These are phyloP conservation scores for Cathartes aura DNA, from an alignment of 2,113 vertebrate species.

Conservation along the genomic window DNA sequence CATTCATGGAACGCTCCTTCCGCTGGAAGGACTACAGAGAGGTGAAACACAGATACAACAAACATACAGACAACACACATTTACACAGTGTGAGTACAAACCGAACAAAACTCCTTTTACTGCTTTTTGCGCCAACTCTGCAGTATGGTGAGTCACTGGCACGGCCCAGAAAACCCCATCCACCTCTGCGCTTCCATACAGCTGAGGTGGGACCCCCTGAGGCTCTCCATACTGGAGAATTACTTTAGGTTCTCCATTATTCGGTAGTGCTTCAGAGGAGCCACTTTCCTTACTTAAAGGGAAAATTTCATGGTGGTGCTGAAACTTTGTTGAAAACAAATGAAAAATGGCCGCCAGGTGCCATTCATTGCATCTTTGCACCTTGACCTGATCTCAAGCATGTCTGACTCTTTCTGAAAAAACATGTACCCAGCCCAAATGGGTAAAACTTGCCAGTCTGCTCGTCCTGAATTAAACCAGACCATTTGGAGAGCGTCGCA, in stretches of 20 bases:
- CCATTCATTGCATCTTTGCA: neutral
- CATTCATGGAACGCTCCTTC: neutral
- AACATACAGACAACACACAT: neutral
- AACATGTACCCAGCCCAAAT: fast-evolving
- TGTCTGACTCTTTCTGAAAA: neutral
- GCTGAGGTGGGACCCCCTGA: neutral
- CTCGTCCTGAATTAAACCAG: neutral
- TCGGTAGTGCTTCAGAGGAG: neutral
- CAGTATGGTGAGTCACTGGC: neutral
- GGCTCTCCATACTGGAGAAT: neutral
- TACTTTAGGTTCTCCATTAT: neutral
- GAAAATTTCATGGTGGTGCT: neutral
- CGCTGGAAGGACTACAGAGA: neutral
- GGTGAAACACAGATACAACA: slow-evolving; percentile 3
- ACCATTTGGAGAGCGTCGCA: neutral
- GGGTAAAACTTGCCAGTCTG: neutral
- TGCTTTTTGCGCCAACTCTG: neutral
- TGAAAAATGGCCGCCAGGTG: neutral
- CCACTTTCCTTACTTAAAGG: neutral
- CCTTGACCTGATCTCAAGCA: neutral
- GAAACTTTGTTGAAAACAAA: neutral
- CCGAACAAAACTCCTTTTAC: slow-evolving; percentile 58
- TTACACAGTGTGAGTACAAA: neutral
- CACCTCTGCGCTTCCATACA: neutral
- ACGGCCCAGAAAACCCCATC: neutral